phyloP scores from a whole-genome alignment of 2,797 vertebrate genomes.

The Neosilurus mollespiculum region DNA sequence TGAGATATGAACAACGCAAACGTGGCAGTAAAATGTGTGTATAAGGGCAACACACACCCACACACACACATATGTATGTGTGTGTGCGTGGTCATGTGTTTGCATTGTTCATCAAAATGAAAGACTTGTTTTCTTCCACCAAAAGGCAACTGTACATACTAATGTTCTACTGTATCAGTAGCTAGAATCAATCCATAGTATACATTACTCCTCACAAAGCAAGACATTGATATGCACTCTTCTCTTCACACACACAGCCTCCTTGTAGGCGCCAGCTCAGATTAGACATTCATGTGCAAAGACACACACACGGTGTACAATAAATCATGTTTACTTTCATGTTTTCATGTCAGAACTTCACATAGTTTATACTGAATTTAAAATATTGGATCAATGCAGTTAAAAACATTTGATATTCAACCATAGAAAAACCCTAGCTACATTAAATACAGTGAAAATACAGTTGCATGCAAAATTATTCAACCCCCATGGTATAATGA shows the following conservation, averaged over 20 bases:
- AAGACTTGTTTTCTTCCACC: neutral
- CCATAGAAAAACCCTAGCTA: neutral
- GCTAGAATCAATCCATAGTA: neutral
- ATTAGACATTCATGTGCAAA: conserved; percentile 30
- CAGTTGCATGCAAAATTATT: too few relatives aligned
- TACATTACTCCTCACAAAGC: conserved; percentile 48
- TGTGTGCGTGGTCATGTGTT: neutral
- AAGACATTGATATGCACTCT: conserved; percentile 9
- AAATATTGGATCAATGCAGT: neutral
- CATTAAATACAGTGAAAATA: neutral
- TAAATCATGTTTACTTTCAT: conserved; percentile 26
- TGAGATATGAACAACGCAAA: too few relatives aligned
- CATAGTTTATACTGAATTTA: neutral
- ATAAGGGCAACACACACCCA: too few relatives aligned
- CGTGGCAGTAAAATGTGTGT: too few relatives aligned
- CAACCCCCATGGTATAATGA: too few relatives aligned
- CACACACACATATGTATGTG: too few relatives aligned
- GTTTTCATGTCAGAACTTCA: neutral
- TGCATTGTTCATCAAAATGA: neutral
- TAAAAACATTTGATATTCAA: neutral
- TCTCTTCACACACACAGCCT: neutral
- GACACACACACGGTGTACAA: conserved; percentile 5
- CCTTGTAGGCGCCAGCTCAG: neutral
- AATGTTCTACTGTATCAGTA: neutral
- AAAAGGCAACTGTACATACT: neutral